Percentiles rank a stretch among this genome's conserved stretches.
Evolutionary conservation across 2,797 vertebrate species (phyloP).

Genomic region (Dicrostonyx torquatus): DNA sequence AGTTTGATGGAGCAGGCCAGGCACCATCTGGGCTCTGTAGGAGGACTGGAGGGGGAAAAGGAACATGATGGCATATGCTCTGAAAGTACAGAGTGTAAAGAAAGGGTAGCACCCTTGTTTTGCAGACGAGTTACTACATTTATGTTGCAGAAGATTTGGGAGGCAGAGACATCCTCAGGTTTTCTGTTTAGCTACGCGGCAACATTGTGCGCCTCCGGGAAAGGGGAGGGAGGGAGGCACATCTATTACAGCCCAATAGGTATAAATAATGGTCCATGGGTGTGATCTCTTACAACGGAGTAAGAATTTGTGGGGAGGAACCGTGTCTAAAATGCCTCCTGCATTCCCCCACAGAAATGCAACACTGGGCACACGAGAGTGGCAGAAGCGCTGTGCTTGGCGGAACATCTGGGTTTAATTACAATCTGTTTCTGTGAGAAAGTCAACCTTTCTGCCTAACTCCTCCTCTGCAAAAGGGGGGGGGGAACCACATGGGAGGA

Average conservation of each 20-base stretch:
- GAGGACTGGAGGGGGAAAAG: slow-evolving; percentile 74
- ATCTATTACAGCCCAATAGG: background rate
- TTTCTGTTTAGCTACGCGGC: slow-evolving; percentile 49
- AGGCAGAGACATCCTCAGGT: slow-evolving; percentile 36
- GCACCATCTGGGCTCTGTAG: slow-evolving; percentile 84
- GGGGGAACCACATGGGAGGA: background rate
- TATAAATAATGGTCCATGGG: slow-evolving; percentile 52
- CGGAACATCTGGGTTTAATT: slow-evolving; percentile 76
- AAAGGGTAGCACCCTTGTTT: slow-evolving; percentile 77
- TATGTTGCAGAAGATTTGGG: slow-evolving; percentile 61
- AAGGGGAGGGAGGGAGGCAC: background rate
- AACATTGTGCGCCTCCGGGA: background rate
- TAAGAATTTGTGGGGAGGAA: slow-evolving; percentile 48
- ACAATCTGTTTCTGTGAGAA: slow-evolving; percentile 68
- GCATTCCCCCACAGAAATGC: slow-evolving; percentile 42
- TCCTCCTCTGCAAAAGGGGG: slow-evolving; percentile 1
- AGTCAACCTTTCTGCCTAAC: slow-evolving; percentile 63
- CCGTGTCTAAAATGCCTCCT: slow-evolving; percentile 49
- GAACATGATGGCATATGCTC: slow-evolving; percentile 78
- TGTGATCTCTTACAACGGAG: slow-evolving; percentile 32
- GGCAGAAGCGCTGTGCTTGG: slow-evolving; percentile 56
- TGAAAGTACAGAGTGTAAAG: slow-evolving; percentile 81
- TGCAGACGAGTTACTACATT: slow-evolving; percentile 72
- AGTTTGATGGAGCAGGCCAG: slow-evolving; percentile 81
- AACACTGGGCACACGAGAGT: background rate